Conservation (phyloP, 2,797 vertebrate genomes). For the Dipus sagitta region DNA sequence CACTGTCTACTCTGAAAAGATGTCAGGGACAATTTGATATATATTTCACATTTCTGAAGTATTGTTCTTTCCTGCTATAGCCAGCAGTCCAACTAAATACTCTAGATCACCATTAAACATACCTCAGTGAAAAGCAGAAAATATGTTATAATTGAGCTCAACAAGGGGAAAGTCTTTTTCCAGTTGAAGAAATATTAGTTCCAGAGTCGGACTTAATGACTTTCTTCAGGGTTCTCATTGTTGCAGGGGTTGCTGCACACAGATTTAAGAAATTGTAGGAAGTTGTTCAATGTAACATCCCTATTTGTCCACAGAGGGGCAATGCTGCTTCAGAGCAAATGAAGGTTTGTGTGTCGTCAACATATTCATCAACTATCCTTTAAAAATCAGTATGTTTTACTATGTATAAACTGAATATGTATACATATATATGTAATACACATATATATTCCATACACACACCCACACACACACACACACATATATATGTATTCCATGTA, state of each 20-base stretch:
- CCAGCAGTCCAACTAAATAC: background rate
- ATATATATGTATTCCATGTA: background rate
- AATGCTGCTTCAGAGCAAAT: background rate
- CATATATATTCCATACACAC: no score
- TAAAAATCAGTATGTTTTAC: no score
- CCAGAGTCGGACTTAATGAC: background rate
- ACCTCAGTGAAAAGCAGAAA: background rate
- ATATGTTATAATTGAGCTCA: background rate
- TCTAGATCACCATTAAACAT: background rate
- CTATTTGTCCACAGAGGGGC: conserved; percentile 52
- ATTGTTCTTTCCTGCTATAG: background rate
- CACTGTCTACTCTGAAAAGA: background rate
- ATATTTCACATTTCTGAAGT: background rate
- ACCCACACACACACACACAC: no score
- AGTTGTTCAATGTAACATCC: background rate
- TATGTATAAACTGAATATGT: background rate
- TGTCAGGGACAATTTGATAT: background rate
- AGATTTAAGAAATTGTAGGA: background rate
- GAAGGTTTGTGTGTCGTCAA: background rate
- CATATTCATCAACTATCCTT: background rate
- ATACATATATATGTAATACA: background rate
- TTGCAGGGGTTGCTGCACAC: background rate
- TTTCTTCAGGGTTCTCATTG: background rate
- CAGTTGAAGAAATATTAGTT: background rate
- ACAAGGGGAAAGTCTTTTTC: background rate